Evolutionary conservation across 1,140 invertebrate species (phyloP).

Genomic region (Pararge aegeria): DNA sequence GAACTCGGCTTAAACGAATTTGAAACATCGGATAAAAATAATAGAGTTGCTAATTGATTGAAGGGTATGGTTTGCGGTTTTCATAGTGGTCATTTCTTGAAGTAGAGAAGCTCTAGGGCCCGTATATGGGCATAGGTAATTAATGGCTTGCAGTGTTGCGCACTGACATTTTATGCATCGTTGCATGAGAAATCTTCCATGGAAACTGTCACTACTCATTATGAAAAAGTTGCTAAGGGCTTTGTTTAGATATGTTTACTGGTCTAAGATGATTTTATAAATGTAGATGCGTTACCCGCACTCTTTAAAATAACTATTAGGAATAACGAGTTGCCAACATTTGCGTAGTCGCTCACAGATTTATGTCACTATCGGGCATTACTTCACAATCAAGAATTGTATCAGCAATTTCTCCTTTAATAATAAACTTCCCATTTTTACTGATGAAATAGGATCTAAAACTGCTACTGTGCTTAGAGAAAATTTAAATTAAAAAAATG

Average conservation of each 20-base stretch:
- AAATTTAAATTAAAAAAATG: too few species aligned
- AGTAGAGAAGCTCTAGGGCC: conserved; percentile 53
- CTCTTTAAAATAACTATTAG: too few species aligned
- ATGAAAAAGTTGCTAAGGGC: conserved; percentile 67
- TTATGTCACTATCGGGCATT: too few species aligned
- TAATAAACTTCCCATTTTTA: too few species aligned
- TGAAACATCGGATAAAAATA: not conserved
- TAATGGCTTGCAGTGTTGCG: conserved; percentile 62
- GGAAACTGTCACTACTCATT: conserved; percentile 67
- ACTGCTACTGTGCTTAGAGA: too few species aligned
- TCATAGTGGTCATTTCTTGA: conserved; percentile 55
- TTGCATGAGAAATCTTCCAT: conserved; percentile 65
- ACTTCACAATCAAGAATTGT: too few species aligned
- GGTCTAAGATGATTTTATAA: not conserved
- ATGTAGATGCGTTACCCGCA: too few species aligned
- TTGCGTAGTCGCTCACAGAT: too few species aligned
- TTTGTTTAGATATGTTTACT: conserved; percentile 52
- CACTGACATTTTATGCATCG: conserved; percentile 66
- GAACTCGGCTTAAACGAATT: not conserved
- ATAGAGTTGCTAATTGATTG: not conserved
- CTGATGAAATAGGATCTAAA: too few species aligned
- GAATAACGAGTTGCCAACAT: too few species aligned
- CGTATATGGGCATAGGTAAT: conserved; percentile 68
- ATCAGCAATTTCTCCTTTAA: too few species aligned
- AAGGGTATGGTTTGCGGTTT: conserved; percentile 37